phyloP scores from a whole-genome alignment of 2,113 vertebrate genomes.

The Ibidorhyncha struthersii region DNA sequence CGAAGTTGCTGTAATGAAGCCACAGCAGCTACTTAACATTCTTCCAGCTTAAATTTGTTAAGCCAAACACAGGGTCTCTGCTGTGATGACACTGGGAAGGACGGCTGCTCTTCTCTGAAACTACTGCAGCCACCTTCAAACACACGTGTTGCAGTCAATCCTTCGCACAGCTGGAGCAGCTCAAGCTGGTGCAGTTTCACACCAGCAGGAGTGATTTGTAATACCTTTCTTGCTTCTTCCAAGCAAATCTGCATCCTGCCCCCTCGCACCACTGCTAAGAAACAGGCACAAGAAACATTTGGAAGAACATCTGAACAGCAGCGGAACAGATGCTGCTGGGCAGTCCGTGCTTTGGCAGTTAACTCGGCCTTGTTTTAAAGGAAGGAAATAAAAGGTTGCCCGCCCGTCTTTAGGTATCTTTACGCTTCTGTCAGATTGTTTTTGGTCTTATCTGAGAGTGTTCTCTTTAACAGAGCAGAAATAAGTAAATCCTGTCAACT shows the following conservation, averaged over 20 bases:
- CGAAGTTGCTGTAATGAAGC: background rate
- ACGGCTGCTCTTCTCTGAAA: too few species aligned
- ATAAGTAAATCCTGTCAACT: background rate
- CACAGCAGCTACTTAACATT: background rate
- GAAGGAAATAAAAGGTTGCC: background rate
- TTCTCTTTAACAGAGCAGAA: background rate
- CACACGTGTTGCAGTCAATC: accelerated
- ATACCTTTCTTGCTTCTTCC: background rate
- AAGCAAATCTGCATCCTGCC: background rate
- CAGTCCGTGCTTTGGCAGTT: background rate
- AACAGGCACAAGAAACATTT: background rate
- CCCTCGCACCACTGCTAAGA: background rate
- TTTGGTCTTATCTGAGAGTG: background rate
- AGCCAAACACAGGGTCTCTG: background rate
- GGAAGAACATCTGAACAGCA: background rate
- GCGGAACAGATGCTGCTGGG: background rate
- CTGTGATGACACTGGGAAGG: background rate
- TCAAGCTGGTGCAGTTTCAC: background rate
- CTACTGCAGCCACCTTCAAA: too few species aligned
- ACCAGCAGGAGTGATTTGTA: background rate
- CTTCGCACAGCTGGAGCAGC: background rate
- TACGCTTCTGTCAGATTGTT: background rate
- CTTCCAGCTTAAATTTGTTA: background rate
- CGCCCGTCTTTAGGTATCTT: background rate
- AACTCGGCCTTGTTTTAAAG: background rate